Base-by-base conservation (phyloP, 1,140 invertebrate species). In the Lasaia peninsularis region DNA sequence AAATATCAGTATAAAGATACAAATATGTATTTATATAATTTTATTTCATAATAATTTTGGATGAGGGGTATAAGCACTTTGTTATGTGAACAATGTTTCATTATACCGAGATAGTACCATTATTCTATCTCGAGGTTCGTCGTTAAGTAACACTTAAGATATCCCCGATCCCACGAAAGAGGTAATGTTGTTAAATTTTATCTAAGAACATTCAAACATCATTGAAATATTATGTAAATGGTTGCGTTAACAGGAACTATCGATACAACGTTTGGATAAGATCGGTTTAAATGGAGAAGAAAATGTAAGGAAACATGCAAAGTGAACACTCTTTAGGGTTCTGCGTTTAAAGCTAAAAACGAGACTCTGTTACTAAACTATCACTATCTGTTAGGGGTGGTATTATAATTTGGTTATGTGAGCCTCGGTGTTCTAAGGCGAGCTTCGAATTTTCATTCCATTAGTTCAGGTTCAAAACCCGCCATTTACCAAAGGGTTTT, bases 101-200 rank as follows among this genome's bases (percentile, higher is more conserved):
- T 87, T 85, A 85, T 80, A 84, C 76, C 84, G 72, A 87, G 80
- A 85, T 85, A 87, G 84, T 75, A 75, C 74, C 51, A 84, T 80
- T 79, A 85, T 75, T 83, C 66, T 72, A 75, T 79, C 75, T 83
- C 70, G 71, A 78, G 78, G 73, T 81, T 73, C 65, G 75, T 73
- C 75, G 66, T 86, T 83, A 88, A 88, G 76, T 76, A 80, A 69
- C 79, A 75, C 80, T 78, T 80, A 79, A 71, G 69, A 69, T 65
- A 65, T 73, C 71, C 75, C 56, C 69, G 82, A 71, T 71, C 75
- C 56, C 69, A 84, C 72, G 75, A 78, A 77, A 71, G 66, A 73
- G 70, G 73, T 63, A 69, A 65, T 76, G 74, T 71, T 75, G 76
- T 82, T 82, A 81, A 84, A 82, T 84, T 85, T 87, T 82, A 81